Conservation (phyloP, 1,140 invertebrate genomes). For the Drosophila orena region DNA sequence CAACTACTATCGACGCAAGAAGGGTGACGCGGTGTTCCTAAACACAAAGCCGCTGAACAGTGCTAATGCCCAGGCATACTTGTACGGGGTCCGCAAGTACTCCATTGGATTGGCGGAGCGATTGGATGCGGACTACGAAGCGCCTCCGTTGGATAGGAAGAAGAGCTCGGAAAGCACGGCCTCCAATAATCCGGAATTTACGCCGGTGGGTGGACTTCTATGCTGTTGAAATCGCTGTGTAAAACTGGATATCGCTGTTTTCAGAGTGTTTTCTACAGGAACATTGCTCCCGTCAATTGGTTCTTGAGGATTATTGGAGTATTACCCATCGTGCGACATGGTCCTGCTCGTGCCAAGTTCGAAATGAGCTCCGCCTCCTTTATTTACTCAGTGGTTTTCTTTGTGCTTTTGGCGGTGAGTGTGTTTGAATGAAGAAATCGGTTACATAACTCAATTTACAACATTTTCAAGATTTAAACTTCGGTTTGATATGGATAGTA, state of each 20-base stretch:
- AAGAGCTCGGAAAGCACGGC: slow-evolving; percentile 60
- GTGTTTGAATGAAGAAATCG: neutral
- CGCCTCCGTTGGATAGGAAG: slow-evolving; percentile 50
- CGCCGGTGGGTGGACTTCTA: slow-evolving; percentile 46
- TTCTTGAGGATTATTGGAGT: slow-evolving; percentile 87
- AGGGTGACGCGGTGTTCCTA: slow-evolving; percentile 72
- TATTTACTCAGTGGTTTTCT: slow-evolving; percentile 86
- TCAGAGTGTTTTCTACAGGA: slow-evolving; percentile 86
- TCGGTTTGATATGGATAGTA: too few relatives aligned
- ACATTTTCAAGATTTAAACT: neutral
- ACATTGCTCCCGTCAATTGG: slow-evolving; percentile 87
- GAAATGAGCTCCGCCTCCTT: slow-evolving; percentile 85
- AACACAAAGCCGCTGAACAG: slow-evolving; percentile 77
- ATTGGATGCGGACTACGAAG: slow-evolving; percentile 63
- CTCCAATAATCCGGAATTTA: slow-evolving; percentile 69
- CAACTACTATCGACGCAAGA: slow-evolving; percentile 79
- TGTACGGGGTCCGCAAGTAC: slow-evolving; percentile 72
- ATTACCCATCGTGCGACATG: slow-evolving; percentile 86
- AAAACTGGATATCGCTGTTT: neutral
- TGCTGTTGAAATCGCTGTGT: neutral
- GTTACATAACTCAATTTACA: neutral
- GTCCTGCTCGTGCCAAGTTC: slow-evolving; percentile 85
- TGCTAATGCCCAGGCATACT: slow-evolving; percentile 70
- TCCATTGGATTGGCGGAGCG: slow-evolving; percentile 76
- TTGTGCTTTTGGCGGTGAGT: slow-evolving; percentile 84